Evolutionary conservation across 2,888 invertebrate species (phyloP).

Genomic region (Volucella bombylans): DNA sequence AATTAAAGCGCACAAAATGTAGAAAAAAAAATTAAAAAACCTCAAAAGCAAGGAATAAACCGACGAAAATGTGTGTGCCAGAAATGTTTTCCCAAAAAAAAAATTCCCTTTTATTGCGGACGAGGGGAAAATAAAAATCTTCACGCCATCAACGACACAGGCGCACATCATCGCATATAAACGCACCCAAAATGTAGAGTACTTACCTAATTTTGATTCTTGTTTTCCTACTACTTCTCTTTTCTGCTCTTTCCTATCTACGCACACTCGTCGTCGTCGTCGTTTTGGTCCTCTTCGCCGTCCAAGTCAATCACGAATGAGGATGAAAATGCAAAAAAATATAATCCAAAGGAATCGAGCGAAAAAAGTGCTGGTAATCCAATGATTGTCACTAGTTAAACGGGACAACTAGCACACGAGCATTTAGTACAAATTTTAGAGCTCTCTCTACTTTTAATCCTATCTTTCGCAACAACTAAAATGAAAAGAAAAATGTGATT

Average conservation of each 20-base stretch:
- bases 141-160: conserved; percentile 23
- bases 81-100: conserved; percentile 36
- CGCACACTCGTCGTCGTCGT: conserved; percentile 27
- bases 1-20: neutral
- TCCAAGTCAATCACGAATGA: conserved; percentile 9
- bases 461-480: neutral
- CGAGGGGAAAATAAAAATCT: conserved; percentile 1
- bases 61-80: conserved; percentile 38
- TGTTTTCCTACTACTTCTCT: conserved; percentile 1
- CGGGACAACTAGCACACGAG: conserved; percentile 9
- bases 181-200: conserved; percentile 25
- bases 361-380: conserved; percentile 35
- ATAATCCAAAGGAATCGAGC: conserved; percentile 23
- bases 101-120: conserved; percentile 14
- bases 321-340: conserved; percentile 32
- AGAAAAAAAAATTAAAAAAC: conserved; percentile 20
- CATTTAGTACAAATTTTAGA: conserved; percentile 16
- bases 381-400: conserved; percentile 43
- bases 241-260: conserved; percentile 6
- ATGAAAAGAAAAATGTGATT: neutral
- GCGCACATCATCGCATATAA: conserved; percentile 48
- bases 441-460: neutral
- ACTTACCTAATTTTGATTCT: conserved; percentile 54
- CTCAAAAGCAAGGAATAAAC: conserved; percentile 13
- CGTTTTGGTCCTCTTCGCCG: too few species aligned